Base-by-base conservation (phyloP, 2,888 invertebrate genomes). In the Cerastoderma edule region DNA sequence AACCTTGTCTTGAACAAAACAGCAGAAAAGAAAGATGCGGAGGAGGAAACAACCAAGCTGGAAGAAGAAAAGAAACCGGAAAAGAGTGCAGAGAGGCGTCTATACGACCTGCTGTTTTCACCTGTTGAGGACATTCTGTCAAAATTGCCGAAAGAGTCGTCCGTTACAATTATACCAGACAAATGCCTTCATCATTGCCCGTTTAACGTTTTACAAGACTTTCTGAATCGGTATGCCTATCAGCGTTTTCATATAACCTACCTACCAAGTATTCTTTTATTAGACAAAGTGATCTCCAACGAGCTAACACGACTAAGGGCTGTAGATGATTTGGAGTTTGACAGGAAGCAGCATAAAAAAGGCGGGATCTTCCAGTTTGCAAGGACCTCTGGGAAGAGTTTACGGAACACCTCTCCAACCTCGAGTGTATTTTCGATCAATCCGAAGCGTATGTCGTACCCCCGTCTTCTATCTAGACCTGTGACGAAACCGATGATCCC, bases 161-260 rank as follows among this genome's bases (percentile, higher is more conserved):
- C 87, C 28, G 60, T 92, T n/a, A 80, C 90, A 8, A 84, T 92
- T 10, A 78, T 92, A 19, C 91, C 91, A n/a, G 91, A 91, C 75
- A 88, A 88, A 57, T 78, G 80, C n/a, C 75, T 92, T 28, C 79
- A 76, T 64, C 73, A 85, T n/a, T 89, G 89, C 60, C 91, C 92
- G 0, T 92, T 91, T 71, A 83, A 78, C 22, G 67, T 85, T 19
- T 79, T 91, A 2, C 84, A 87, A 57, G 89, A 91, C 73, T 87
- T 88, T 83, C 83, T 82, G n/a, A 73, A 78, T 44, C 53, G 83
- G 48, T 80, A 80, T 76, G 69, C 81, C 48, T 83, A 67, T 69
- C 82, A 86, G 60, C 76, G 86, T 30, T 91, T 90, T 74, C 72
- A 79, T 44, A 77, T 92, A 32, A 90, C 88, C n/a, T 84, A 83